A percentile compares a stretch with the other conserved stretches of the same genome.
Conservation (phyloP, 2,888 invertebrate genomes). For the Tetropium fuscum region DNA sequence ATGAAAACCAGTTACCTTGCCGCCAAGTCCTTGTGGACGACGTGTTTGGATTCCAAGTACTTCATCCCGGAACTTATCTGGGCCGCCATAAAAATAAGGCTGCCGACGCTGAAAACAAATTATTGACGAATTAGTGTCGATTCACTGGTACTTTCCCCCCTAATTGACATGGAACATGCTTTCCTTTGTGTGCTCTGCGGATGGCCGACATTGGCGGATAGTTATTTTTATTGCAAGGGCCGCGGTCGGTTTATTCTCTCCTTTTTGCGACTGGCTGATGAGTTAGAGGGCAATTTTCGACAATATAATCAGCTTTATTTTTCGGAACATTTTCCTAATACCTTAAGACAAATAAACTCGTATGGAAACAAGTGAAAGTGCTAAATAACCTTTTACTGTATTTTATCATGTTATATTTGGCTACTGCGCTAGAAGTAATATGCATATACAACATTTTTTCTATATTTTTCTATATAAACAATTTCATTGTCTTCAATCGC, state of each 20-base stretch:
- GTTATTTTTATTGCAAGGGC: neutral
- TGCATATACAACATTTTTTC: no score
- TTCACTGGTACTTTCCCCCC: slow-evolving; percentile 23
- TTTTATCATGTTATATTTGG: no score
- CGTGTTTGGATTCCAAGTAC: slow-evolving; percentile 81
- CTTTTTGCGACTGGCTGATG: neutral
- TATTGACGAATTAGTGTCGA: slow-evolving; percentile 29
- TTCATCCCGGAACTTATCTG: slow-evolving; percentile 86
- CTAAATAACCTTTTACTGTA: no score
- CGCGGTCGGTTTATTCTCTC: neutral
- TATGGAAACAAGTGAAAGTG: no score
- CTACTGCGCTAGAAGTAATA: no score
- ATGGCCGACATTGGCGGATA: neutral
- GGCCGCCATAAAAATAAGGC: slow-evolving; percentile 78
- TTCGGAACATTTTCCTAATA: no score
- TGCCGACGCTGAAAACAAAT: slow-evolving; percentile 70
- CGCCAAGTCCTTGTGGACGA: slow-evolving; percentile 84
- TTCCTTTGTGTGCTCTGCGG: slow-evolving; percentile 1
- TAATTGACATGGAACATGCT: slow-evolving; percentile 29
- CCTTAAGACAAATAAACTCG: no score
- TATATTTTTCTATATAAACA: no score
- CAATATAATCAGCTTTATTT: no score
- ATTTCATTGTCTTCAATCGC: no score
- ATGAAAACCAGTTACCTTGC: slow-evolving; percentile 67
- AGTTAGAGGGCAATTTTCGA: neutral